Evolutionary conservation across 2,888 invertebrate species (phyloP).

Genomic region (Julus scanicus): DNA sequence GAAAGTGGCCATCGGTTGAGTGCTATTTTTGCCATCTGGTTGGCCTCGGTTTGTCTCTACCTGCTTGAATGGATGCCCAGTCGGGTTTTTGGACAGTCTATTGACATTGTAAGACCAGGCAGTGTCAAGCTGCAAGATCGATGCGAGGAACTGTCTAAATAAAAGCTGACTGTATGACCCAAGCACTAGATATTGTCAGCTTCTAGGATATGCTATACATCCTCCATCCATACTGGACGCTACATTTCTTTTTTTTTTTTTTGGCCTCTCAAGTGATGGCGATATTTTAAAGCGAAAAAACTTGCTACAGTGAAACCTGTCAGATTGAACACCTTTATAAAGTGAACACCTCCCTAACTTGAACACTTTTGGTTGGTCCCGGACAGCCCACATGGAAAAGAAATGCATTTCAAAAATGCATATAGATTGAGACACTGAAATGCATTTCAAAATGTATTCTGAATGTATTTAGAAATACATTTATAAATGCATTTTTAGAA

Average conservation of each 20-base stretch:
- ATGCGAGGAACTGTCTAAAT: conserved; percentile 12
- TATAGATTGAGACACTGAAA: too few relatives aligned
- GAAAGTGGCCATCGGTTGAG: conserved; percentile 38
- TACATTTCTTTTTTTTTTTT: not conserved
- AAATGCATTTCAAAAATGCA: too few relatives aligned
- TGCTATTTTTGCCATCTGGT: conserved; percentile 48
- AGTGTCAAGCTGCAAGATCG: not conserved
- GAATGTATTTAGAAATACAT: too few relatives aligned
- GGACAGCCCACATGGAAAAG: too few relatives aligned
- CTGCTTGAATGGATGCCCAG: conserved; percentile 1
- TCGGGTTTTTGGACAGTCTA: conserved; percentile 23
- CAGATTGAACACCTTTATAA: too few relatives aligned
- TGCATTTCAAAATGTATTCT: too few relatives aligned
- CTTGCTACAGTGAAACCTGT: too few relatives aligned
- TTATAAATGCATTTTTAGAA: too few relatives aligned
- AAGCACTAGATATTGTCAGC: not conserved
- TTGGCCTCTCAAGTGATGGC: not conserved
- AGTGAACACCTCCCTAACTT: too few relatives aligned
- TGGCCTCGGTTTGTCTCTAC: conserved; percentile 53
- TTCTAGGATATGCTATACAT: not conserved
- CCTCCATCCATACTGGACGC: not conserved
- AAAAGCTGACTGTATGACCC: conserved; percentile 17
- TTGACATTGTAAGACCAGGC: conserved; percentile 14
- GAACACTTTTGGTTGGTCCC: too few relatives aligned
- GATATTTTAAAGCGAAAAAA: not conserved